Conservation (phyloP, 2,888 invertebrate genomes). For the Piscicola geometra region DNA sequence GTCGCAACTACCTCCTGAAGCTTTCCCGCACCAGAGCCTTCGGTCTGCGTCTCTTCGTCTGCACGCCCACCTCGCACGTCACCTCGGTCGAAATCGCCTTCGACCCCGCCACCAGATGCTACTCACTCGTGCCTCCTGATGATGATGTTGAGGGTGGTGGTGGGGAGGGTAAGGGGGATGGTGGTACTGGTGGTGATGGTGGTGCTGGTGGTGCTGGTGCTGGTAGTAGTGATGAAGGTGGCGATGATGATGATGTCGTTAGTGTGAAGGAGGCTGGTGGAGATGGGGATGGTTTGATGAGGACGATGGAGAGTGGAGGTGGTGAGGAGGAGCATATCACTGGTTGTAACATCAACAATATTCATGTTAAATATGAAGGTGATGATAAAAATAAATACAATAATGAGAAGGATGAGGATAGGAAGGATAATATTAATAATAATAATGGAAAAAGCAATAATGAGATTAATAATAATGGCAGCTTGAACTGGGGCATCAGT, state of each 20-base stretch:
- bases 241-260: not conserved
- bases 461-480: not conserved
- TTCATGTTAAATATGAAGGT: no score
- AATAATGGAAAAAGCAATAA: not conserved
- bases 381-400: no score
- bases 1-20: constrained; percentile 38
- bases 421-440: no score
- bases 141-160: no score
- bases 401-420: no score
- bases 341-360: no score
- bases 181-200: not conserved
- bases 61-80: not conserved
- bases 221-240: not conserved
- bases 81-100: constrained; percentile 9
- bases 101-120: not conserved
- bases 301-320: no score
- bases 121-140: not conserved
- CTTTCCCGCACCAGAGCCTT: constrained; percentile 32
- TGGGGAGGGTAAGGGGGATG: not conserved
- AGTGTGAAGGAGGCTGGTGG: no score
- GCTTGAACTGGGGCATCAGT: not conserved
- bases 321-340: no score
- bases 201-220: not conserved
- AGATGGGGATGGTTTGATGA: no score
- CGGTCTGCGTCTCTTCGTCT: constrained; percentile 34